phyloP scores from a whole-genome alignment of 2,797 vertebrate genomes.

The Margarornis squamiger region DNA sequence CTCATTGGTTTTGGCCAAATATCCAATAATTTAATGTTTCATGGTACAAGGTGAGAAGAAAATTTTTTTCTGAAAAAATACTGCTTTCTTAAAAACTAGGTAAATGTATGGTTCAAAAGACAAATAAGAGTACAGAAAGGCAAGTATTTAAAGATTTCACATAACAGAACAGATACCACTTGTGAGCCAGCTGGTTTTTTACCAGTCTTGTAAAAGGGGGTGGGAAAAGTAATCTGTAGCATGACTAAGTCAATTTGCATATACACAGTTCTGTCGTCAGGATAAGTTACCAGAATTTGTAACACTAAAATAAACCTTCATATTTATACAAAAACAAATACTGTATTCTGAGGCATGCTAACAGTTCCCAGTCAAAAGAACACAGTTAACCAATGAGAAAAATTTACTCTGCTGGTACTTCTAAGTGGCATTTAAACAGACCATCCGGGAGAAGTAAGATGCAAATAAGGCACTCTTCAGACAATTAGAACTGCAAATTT shows the following conservation, averaged over 20 bases:
- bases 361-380: neutral
- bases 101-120: neutral
- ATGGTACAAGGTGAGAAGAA: neutral
- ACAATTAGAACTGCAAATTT: neutral
- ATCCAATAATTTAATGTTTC: neutral
- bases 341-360: neutral
- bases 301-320: neutral
- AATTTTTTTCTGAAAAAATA: neutral
- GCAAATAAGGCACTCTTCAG: neutral
- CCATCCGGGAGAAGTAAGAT: neutral
- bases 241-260: slow-evolving; percentile 1
- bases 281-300: neutral
- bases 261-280: neutral
- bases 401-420: neutral
- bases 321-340: neutral
- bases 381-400: neutral
- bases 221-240: neutral
- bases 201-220: neutral
- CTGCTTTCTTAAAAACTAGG: neutral
- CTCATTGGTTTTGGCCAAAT: neutral
- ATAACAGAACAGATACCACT: neutral
- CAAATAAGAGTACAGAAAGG: neutral
- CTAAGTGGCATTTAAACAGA: neutral
- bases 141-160: neutral
- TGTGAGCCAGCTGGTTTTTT: neutral